Evolutionary conservation across 92 coral and sea anemone genomes (phyloP), one percentile per base, ranked within the genome.

Genomic region (Epizoanthus ramosus): DNA sequence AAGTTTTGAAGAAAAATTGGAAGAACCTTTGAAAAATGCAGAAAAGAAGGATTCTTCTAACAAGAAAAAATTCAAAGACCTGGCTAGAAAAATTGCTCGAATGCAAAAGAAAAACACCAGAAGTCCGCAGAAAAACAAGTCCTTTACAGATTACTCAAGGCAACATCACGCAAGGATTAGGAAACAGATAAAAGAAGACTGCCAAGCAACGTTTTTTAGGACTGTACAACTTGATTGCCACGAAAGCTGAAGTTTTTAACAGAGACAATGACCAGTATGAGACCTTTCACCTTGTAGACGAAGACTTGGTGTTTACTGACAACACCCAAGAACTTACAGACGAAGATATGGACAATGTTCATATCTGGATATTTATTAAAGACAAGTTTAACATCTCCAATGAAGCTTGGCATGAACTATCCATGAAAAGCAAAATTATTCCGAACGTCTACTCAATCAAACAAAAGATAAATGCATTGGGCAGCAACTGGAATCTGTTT

Each of bases 141-240:
- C 65, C 3, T 69, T 88, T 45, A 56, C 16, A 0, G 73, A 87
- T 8, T 88, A 72, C 25, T 25, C 85, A 15, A 79, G 68, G 19
- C 79, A 63, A 19, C 91, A 88, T 37, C 88, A n/a, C n/a, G n/a
- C n/a, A n/a, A n/a, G n/a, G n/a, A n/a, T n/a, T n/a, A n/a, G n/a
- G 73, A 50, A 50, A 58, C 28, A 39, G 88, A 79, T 70, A 60
- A 79, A n/a, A n/a, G n/a, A 84, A 21, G 87, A 86, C 16, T 89
- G 89, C 60, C 77, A 68, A 56, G 80, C 90, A n/a, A 74, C 91
- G 59, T 71, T 86, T 89, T 80, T 86, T 92, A 71, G 89, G 89
- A 1, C 54, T 85, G 28, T 79, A 91, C 23, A 61, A 88, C 31
- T 91, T 68, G 64, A 57, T 83, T 25, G 90, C 92, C 14, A 89